These are phyloP conservation scores for Corvus moneduloides DNA, from an alignment of 2,113 vertebrate genomes.

Conservation along the genomic window DNA sequence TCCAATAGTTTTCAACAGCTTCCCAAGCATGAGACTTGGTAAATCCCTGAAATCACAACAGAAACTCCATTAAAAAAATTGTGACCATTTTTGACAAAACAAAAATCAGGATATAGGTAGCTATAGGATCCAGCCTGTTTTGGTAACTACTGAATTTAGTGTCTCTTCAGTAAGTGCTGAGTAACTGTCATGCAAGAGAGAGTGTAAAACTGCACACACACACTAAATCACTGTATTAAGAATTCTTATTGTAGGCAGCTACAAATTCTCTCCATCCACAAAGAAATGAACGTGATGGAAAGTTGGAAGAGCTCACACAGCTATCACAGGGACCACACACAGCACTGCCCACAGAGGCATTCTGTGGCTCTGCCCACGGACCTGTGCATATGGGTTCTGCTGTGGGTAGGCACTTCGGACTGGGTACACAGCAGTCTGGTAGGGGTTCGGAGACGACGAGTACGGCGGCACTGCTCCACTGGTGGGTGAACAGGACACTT, in stretches of 20 bases:
- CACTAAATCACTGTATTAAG: not conserved
- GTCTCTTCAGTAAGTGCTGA: not conserved
- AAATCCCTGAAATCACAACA: not conserved
- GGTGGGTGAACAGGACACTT: slow-evolving; percentile 96
- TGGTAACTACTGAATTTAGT: not conserved
- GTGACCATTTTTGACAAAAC: not conserved
- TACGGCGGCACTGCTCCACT: slow-evolving; percentile 91
- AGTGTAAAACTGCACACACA: rapidly evolving
- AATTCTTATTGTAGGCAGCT: not conserved
- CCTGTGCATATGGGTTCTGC: slow-evolving; percentile 97
- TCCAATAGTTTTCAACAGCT: not conserved
- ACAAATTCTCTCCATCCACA: not conserved
- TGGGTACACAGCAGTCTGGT: slow-evolving; percentile 90
- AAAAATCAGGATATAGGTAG: not conserved
- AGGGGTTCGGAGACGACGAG: slow-evolving; percentile 91
- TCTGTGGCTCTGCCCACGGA: not conserved
- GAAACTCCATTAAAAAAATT: not conserved
- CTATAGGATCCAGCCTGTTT: not conserved
- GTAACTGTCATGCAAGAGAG: not conserved
- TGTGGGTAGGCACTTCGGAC: slow-evolving; percentile 96
- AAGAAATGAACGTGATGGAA: not conserved
- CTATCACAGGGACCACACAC: rapidly evolving
- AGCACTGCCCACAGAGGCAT: rapidly evolving
- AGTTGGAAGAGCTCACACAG: not conserved
- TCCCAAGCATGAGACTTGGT: not conserved